A percentile compares a stretch with the other conserved stretches of the same genome.
Evolutionary conservation across 2,888 invertebrate genomes (phyloP).

Genomic region (Nesidiocoris tenuis): DNA sequence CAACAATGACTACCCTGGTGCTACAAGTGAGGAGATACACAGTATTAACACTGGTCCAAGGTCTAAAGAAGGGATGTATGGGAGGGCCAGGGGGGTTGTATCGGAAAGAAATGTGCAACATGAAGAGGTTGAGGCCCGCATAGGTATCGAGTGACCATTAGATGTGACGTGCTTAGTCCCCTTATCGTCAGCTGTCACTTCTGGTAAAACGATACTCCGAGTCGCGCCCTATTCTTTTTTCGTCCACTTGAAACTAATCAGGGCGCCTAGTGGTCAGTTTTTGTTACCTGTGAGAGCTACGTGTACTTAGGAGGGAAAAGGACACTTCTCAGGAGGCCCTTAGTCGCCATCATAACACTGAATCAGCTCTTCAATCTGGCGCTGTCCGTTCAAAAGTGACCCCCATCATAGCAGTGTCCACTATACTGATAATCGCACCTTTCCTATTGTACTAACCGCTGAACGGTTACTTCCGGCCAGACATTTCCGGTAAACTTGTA

Average conservation of each 20-base stretch:
- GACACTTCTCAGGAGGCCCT: constrained; percentile 19
- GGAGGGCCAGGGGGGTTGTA: not conserved
- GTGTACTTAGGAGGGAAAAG: not conserved
- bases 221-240: not conserved
- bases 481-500: too few relatives aligned
- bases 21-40: not conserved
- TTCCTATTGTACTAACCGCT: not conserved
- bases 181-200: constrained; percentile 40
- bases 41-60: not conserved
- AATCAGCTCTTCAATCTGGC: constrained; percentile 13
- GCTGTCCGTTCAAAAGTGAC: not conserved
- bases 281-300: constrained; percentile 17
- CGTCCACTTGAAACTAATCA: constrained; percentile 33
- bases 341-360: constrained; percentile 7
- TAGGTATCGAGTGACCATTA: constrained; percentile 44
- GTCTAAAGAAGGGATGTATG: too few relatives aligned
- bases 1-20: not conserved
- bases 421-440: not conserved
- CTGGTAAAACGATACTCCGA: constrained; percentile 22
- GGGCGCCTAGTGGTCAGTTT: constrained; percentile 37
- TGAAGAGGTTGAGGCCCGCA: constrained; percentile 21
- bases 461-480: constrained; percentile 7
- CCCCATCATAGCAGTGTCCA: not conserved
- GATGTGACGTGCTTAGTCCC: constrained; percentile 20
- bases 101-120: not conserved